Evolutionary conservation across 2,797 vertebrate genomes (phyloP), one percentile per base, ranked within the genome.

Genomic region (Microctenopoma steveboyesi): DNA sequence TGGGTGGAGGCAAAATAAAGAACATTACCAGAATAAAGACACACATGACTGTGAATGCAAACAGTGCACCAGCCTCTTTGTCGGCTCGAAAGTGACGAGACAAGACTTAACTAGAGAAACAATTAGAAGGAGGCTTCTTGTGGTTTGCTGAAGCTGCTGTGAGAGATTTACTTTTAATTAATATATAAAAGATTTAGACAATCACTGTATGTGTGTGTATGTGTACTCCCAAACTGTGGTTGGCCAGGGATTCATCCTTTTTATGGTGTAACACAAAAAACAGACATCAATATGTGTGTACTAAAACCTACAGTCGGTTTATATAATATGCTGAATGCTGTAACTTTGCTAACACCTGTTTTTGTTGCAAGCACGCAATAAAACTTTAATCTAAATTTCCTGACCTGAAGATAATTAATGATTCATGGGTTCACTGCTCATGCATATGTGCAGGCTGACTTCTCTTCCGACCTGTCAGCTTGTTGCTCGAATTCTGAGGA

Each of bases 11-110:
- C 59, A 61, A 85, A 79, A 72, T 70, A 37, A 63, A 82, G 64
- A 69, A 65, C 53, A 71, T 81, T 63, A 75, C 79, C 60, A 62
- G 43, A 80, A 77, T 60, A 64, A 77, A 71, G 67, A 51, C 80
- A 76, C 0, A 5, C 35, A 58, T 64, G 65, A 90, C 79, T 53
- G 22, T 72, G 79, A 88, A 85, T 79, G 65, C 57, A 64, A 40
- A 45, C 37, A 79, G 22, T 22, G 22, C 22, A 22, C 22, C 22
- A 22, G 37, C 37, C 5, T 39, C 37, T 39, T 39, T 11, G 7
- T 8, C 37, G 6, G 6, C 37, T 8, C 6, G 22, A 22, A 22
- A 22, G 22, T 22, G 22, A 22, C 22, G 22, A 4, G 28, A 30
- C 28, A 30, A 30, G 5, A 30, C 5, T 30, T 30, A 4, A 30